Evolutionary conservation across 2,888 invertebrate genomes (phyloP).

Genomic region (Heteropelma amictum): DNA sequence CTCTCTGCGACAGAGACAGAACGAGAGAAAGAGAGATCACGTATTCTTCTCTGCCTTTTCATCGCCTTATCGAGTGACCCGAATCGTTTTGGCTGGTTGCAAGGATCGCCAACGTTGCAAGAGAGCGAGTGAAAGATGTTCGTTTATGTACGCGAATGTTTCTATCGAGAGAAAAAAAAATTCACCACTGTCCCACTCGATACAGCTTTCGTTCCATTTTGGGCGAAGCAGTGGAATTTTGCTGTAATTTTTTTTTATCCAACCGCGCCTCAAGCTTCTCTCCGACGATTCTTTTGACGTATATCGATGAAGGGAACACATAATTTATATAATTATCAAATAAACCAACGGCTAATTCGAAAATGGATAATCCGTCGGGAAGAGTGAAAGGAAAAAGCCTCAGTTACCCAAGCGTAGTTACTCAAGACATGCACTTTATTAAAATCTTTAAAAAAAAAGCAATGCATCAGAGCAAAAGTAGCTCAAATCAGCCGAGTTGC

Average conservation of each 20-base stretch:
- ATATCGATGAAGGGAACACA: too few relatives aligned
- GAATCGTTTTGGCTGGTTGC: conserved; percentile 41
- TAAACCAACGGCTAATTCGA: too few relatives aligned
- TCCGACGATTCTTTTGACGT: too few relatives aligned
- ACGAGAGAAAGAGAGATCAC: background rate
- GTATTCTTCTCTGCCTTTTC: conserved; percentile 17
- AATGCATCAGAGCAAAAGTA: too few relatives aligned
- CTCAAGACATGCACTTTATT: too few relatives aligned
- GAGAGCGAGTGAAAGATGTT: conserved; percentile 28
- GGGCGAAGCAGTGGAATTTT: background rate
- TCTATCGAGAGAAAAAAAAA: background rate
- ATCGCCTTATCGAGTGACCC: conserved; percentile 55
- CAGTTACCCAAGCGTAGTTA: too few relatives aligned
- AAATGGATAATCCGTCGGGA: too few relatives aligned
- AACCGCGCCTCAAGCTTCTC: too few relatives aligned
- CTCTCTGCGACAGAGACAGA: background rate
- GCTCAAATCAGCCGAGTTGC: too few relatives aligned
- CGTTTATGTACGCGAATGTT: background rate
- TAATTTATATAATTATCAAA: too few relatives aligned
- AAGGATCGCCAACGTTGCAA: conserved; percentile 24
- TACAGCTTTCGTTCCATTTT: conserved; percentile 6
- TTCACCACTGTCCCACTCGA: background rate
- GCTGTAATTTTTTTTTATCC: background rate
- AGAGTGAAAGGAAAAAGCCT: too few relatives aligned
- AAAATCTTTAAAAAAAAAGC: too few relatives aligned